A percentile compares a stretch with the other conserved stretches of the same genome.
Conservation (phyloP, 37 sponge, comb jelly and placozoan species). For the Agelas oroides region DNA sequence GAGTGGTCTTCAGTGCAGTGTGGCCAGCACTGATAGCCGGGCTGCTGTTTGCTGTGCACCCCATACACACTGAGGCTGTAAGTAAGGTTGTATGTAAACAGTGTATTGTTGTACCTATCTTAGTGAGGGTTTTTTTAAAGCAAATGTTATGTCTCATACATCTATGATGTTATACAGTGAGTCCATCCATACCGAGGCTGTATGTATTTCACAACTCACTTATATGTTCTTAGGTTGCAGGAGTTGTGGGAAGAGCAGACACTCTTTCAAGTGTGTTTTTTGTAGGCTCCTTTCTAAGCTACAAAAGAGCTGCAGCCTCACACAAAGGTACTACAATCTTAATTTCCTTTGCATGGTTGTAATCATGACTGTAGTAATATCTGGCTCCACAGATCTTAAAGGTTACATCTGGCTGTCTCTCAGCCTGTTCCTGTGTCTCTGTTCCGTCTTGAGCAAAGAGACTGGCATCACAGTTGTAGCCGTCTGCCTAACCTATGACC, state of each 20-base stretch:
- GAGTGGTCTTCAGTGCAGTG: conserved; percentile 4
- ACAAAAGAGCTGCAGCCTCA: conserved; percentile 45
- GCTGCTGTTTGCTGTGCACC: too few species aligned
- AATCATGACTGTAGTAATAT: too few species aligned
- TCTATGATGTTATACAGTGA: not conserved
- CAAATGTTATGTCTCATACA: not conserved
- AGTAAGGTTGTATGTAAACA: conserved; percentile 25
- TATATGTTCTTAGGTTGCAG: conserved; percentile 69
- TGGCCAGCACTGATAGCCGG: conserved; percentile 15
- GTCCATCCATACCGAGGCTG: not conserved
- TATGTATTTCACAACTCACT: not conserved
- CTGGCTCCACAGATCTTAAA: too few species aligned
- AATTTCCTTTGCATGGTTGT: too few species aligned
- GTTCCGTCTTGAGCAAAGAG: conserved; percentile 88
- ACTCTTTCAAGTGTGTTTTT: conserved; percentile 81
- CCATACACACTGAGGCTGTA: not conserved
- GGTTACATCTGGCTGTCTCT: conserved; percentile 5
- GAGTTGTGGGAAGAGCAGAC: conserved; percentile 90
- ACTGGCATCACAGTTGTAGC: conserved; percentile 89
- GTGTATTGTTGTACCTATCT: too few species aligned
- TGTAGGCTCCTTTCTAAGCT: conserved; percentile 45
- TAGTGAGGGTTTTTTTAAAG: not conserved
- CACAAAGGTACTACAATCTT: not conserved
- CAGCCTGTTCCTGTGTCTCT: conserved; percentile 34
- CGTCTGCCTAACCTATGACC: conserved; percentile 75